Evolutionary conservation across 2,113 vertebrate genomes (phyloP).

Genomic region (Rana temporaria): DNA sequence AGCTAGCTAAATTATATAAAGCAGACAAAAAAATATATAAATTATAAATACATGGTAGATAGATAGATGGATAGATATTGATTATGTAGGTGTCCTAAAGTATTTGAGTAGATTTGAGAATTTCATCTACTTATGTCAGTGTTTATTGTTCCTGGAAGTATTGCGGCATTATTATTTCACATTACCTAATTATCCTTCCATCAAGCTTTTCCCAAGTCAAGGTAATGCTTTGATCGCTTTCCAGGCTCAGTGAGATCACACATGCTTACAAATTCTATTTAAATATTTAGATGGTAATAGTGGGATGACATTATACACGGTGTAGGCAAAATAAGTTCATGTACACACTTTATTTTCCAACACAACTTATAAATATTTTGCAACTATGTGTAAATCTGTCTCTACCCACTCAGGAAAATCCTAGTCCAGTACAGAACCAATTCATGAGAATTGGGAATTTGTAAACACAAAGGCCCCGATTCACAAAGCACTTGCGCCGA

Average conservation of each 20-base stretch:
- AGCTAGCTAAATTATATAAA: no score
- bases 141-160: constrained; percentile 23
- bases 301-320: background rate
- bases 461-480: no score
- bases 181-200: constrained; percentile 16
- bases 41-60: background rate
- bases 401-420: background rate
- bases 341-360: background rate
- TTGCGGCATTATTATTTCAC: background rate
- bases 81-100: no score
- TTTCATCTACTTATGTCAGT: background rate
- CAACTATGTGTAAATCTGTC: background rate
- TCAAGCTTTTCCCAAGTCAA: background rate
- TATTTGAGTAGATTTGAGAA: no score
- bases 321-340: background rate
- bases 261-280: constrained; percentile 10
- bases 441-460: no score
- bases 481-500: no score
- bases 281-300: constrained; percentile 29
- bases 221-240: constrained; percentile 3
- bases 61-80: background rate
- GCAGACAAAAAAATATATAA: background rate
- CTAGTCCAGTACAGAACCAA: background rate
- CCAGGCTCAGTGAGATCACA: background rate
- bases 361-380: background rate